A percentile compares a stretch with the other conserved stretches of the same genome.
Evolutionary conservation across 1,140 invertebrate genomes (phyloP).

Genomic region (Notospermus geniculatus): DNA sequence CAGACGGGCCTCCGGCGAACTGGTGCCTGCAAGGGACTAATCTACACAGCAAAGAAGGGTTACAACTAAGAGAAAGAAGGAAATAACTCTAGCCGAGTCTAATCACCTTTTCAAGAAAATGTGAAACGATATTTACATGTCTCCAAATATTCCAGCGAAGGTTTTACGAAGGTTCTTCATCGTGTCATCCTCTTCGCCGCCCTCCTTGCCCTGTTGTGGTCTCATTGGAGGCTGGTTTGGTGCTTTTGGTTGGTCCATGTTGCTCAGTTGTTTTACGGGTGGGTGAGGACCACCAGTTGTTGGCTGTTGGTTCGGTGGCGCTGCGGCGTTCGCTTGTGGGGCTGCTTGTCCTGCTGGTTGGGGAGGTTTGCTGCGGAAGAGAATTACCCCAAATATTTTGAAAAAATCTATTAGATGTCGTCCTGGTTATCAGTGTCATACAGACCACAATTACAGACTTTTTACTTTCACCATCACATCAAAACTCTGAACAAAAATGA

Average conservation of each 20-base stretch:
- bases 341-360: slow-evolving; percentile 2
- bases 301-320: slow-evolving; percentile 9
- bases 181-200: slow-evolving; percentile 87
- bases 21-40: no score
- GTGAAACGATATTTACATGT: slow-evolving; percentile 59
- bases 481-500: no score
- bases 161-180: slow-evolving; percentile 98
- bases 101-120: background rate
- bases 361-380: background rate
- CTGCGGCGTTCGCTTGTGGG: slow-evolving; percentile 18
- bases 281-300: background rate
- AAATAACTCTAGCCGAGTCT: no score
- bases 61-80: no score
- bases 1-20: no score
- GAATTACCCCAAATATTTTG: no score
- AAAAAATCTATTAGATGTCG: no score
- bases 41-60: no score
- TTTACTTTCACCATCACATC: no score
- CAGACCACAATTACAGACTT: no score
- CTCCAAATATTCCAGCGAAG: slow-evolving; percentile 97
- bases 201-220: slow-evolving; percentile 23
- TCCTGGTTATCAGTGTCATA: no score
- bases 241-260: slow-evolving; percentile 9
- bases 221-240: slow-evolving; percentile 23
- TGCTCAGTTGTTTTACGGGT: slow-evolving; percentile 15